Percentiles rank a stretch among this genome's conserved stretches.
Evolutionary conservation across 2,113 vertebrate genomes (phyloP).

Genomic region (Ondatra zibethicus): DNA sequence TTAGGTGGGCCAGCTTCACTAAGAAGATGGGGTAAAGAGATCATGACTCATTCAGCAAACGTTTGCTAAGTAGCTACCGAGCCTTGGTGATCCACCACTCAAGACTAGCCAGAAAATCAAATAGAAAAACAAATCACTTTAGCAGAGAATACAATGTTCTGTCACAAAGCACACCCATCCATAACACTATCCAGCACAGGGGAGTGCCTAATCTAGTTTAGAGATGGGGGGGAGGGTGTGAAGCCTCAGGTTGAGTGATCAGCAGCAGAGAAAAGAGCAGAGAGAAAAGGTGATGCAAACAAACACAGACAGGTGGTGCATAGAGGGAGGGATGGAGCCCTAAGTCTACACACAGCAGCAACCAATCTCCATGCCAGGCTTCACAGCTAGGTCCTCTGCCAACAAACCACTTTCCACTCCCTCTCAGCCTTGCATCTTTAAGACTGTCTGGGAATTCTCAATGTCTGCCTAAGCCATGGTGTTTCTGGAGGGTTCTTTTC

Average conservation of each 20-base stretch:
- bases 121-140: background rate
- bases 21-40: background rate
- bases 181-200: accelerated
- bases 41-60: background rate
- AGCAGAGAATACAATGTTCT: background rate
- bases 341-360: background rate
- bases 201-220: background rate
- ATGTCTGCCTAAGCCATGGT: slow-evolving; percentile 11
- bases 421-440: background rate
- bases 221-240: background rate
- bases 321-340: too few relatives aligned
- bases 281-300: background rate
- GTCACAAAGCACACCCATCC: accelerated
- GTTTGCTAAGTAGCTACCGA: background rate
- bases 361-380: background rate
- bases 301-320: background rate
- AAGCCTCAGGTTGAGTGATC: background rate
- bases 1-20: background rate
- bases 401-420: background rate
- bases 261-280: background rate
- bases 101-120: background rate
- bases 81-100: background rate
- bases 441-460: background rate
- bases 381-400: background rate
- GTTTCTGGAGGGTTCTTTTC: background rate